Base-by-base conservation (phyloP, 1,140 invertebrate genomes). In the Caenorhabditis remanei region DNA sequence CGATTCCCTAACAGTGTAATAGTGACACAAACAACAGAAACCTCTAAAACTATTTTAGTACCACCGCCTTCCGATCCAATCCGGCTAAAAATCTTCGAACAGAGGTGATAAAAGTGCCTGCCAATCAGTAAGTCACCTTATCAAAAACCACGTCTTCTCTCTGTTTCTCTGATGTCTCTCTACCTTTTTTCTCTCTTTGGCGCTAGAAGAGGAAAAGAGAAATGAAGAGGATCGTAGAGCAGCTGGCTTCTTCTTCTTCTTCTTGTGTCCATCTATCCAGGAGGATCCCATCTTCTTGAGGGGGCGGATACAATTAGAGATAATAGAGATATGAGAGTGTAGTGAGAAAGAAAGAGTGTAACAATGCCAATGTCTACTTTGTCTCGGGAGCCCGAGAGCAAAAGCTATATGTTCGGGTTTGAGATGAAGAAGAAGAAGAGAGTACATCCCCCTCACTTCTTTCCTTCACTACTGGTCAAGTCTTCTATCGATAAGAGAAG, bases 391-490 rank as follows among this genome's bases (percentile, higher is more conserved):
- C 46, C 46, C 75, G 53, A 32, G 24, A 82, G 46, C 6, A 82
- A 19, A 48, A 48, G 53, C 75, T 63, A 63, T 40, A 63, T 21
- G 61, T 63, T 63, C 61, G 61, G 24, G n/a, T 21, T 16, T n/a
- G n/a, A 75, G 46, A 16, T 24, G 46, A 48, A 75, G 48, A 24
- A 82, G 53, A 82, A 41, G 24, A 48, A 48, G 21, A 82, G 75
- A 50, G 53, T 82, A 82, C 75, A 55, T 21, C 46, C 32, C 75
- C 75, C 53, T 50, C 46, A 82, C 9, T 46, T 50, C 75, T 82
- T 82, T n/a, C 8, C 75, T 50, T 82, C 21, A 55, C 43, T 48
- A 50, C 75, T 50, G 53, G 53, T 82, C 53, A 48, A 82, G 48
- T 13, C 24, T 48, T 19, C 8, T 32, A 82, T 48, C 0, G 46